Evolutionary conservation across 1,140 invertebrate species (phyloP).

Genomic region (Hirudo medicinalis): DNA sequence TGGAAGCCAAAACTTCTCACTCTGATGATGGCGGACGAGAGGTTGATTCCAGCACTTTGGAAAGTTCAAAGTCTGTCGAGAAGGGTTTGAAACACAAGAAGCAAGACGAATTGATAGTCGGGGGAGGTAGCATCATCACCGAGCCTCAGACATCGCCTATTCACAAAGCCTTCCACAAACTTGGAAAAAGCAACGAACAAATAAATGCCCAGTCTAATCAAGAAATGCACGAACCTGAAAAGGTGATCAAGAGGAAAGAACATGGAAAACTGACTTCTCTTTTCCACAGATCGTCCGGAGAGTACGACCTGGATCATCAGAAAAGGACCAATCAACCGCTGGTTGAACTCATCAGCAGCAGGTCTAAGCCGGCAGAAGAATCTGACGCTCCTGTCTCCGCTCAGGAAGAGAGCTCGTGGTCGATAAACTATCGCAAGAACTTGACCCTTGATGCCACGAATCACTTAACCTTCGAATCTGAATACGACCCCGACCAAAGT

Average conservation of each 20-base stretch:
- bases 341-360: constrained; percentile 9
- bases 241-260: not conserved
- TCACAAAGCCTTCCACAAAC: no score
- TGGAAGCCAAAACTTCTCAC: no score
- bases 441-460: not conserved
- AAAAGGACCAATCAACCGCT: not conserved
- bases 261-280: not conserved
- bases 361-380: not conserved
- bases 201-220: no score
- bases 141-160: no score
- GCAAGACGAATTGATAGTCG: no score
- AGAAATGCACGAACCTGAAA: not conserved
- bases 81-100: not conserved
- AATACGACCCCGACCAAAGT: not conserved
- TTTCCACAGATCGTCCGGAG: not conserved
- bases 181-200: no score
- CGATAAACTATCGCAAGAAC: not conserved
- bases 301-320: constrained; percentile 5
- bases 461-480: not conserved
- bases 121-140: no score
- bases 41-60: no score
- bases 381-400: not conserved
- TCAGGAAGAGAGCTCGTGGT: not conserved
- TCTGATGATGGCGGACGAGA: no score
- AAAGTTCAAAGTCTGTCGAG: not conserved